Percentiles rank a stretch among this genome's conserved stretches.
phyloP scores from a whole-genome alignment of 2,888 invertebrate genomes.

The Hydroisotoma schaefferi region DNA sequence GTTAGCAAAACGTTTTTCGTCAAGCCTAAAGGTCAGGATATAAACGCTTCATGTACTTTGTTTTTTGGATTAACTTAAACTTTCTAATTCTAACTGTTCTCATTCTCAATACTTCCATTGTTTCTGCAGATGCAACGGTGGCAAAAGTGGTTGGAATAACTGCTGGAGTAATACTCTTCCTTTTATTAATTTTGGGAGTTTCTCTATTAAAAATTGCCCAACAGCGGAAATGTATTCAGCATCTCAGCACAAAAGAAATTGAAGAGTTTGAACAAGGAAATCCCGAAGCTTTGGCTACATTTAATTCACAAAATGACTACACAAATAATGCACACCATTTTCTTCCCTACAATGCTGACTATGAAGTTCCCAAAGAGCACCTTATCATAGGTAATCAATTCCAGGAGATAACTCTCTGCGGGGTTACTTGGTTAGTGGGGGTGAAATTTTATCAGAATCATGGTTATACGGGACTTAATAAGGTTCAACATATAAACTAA shows the following conservation, averaged over 20 bases:
- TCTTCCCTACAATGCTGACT: constrained; percentile 22
- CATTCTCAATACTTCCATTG: not conserved
- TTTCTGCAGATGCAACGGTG: not conserved
- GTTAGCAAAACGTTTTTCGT: not conserved
- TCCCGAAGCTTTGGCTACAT: constrained; percentile 28
- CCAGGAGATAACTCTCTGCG: no score
- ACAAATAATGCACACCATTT: constrained; percentile 17
- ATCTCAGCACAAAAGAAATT: constrained; percentile 25
- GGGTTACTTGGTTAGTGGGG: no score
- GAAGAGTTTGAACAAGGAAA: constrained; percentile 37
- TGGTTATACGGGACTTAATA: no score
- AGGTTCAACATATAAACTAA: no score
- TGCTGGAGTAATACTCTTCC: constrained; percentile 13
- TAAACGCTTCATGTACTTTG: no score
- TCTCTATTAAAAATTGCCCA: not conserved
- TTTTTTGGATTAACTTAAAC: no score
- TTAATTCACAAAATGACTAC: constrained; percentile 9
- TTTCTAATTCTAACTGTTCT: not conserved
- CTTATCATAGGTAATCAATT: constrained; percentile 21
- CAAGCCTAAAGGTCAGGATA: not conserved
- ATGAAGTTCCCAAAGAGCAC: constrained; percentile 29
- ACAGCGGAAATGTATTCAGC: not conserved
- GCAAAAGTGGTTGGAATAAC: constrained; percentile 7
- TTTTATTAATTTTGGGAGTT: constrained; percentile 9
- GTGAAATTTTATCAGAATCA: no score